Evolutionary conservation across 2,888 invertebrate species (phyloP), one percentile per base, ranked within the genome.

Genomic region (Pseudococcus viburni): DNA sequence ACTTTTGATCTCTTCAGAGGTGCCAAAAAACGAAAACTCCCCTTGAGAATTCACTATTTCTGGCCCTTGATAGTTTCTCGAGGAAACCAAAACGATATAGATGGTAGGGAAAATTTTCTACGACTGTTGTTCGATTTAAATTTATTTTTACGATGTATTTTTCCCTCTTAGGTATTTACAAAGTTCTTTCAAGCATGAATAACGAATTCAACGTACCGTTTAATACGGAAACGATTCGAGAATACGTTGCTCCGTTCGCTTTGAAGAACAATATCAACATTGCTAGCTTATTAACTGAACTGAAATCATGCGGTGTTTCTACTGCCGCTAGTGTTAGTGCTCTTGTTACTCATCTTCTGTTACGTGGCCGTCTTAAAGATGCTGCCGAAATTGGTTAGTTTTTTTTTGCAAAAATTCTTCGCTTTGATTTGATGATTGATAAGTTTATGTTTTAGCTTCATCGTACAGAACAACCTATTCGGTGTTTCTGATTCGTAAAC

Each of bases 21-120:
- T 90, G 92, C 96, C 90, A 93, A 94, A 90, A 93, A 93, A 83
- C 92, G 93, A 86, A 95, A 95, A 0, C 90, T 93, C 39, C 94
- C 94, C 90, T 93, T 97, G 15, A 93, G 96, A 42, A 94, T 95
- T 89, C 97, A 97, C 91, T 97, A 94, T 91, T 97, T 96, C 91
- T 97, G 97, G 97, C 97, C 97, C 0, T 90, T 97, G 48, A 92
- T 97, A 84, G 92, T 93, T n/a, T 92, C 93, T 1, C 94, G 93
- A 90, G 93, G 93, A 0, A 93, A 94, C 88, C 93, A 93, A 90
- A 92, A 93, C 1, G 93, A 94, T 90, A 7, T 15, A 48, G 22
- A 73, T 15, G 86, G 86, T 87, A 39, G 7, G 12, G 15, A 3
- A 68, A 33, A 39, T 42, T 7, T 42, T 8, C 9, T 42, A 42